Evolutionary conservation across 2,797 vertebrate species (phyloP), one percentile per base, ranked within the genome.

Genomic region (Chanos chanos): DNA sequence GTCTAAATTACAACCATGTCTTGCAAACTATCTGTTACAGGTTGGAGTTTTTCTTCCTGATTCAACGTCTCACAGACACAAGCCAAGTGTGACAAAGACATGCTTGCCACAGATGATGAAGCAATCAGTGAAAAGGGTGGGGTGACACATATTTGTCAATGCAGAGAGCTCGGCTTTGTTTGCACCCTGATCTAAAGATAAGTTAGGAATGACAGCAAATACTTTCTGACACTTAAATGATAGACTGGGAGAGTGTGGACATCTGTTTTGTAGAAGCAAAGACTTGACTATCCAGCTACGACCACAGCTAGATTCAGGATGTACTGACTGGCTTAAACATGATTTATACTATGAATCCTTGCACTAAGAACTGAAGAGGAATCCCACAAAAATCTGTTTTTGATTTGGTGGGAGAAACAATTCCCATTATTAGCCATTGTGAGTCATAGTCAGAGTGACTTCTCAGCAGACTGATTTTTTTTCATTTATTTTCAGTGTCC

Each of bases 141-240:
- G 21, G 4, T 9, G 4, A 34, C 3, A 22, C 19, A 33, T 12
- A 33, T 22, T 53, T 36, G 45, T 34, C 34, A 21, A 39, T 48
- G 16, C 4, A 40, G 7, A 21, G 18, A 13, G 4, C 10, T 19
- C 9, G 41, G 12, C 10, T 71, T 48, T 39, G 37, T 56, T 52
- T 70, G 49, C 48, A 19, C 13, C 18, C 13, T 33, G 34, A 49
- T 43, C 2, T 18, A 12, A 3, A 62, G 60, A 70, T 71, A 68
- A 70, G 50, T 60, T 34, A 12, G 24, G 39, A 63, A 45, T 52
- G 56, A 24, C 24, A 49, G 18, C 1, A 33, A 28, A 68, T n/a
- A 37, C 41, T 33, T 47, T 40, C 7, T 13, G 6, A 28, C 5
- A 61, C 15, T 22, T 47, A 9, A 5, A 30, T 39, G 28, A 7